These are phyloP conservation scores for Himantopus leucocephalus DNA, from an alignment of 2,113 vertebrate genomes.

Conservation along the genomic window DNA sequence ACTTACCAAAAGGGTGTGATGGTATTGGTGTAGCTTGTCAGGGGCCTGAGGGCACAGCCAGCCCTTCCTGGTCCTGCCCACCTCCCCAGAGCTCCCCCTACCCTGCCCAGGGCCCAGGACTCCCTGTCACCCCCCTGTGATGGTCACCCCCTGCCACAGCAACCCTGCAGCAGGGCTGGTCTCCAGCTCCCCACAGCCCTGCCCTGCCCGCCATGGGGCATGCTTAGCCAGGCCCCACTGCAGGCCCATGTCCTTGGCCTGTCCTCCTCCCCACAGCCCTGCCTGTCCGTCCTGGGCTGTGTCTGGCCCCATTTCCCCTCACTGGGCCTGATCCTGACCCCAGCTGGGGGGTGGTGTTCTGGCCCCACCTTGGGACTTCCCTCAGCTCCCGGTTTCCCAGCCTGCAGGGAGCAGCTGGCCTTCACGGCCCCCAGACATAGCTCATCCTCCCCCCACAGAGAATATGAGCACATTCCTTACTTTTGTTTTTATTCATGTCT, in stretches of 20 bases:
- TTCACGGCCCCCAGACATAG: not conserved
- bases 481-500: not conserved
- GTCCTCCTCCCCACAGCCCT: not conserved
- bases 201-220: not conserved
- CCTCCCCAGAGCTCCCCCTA: not conserved
- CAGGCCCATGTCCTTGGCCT: not conserved
- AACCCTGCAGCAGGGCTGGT: accelerated
- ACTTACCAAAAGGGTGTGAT: not conserved
- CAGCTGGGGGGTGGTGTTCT: not conserved
- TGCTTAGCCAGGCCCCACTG: accelerated
- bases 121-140: not conserved
- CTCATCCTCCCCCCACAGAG: not conserved
- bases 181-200: not conserved
- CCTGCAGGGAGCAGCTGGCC: not conserved
- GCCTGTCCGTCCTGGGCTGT: not conserved
- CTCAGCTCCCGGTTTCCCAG: accelerated
- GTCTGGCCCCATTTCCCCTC: not conserved
- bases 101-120: not conserved
- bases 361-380: not conserved
- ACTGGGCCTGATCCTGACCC: not conserved
- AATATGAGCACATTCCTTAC: not conserved
- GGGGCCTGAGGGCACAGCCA: not conserved
- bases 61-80: not conserved
- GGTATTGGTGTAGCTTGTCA: not conserved
- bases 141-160: not conserved